Evolutionary conservation across 2,888 invertebrate species (phyloP).

Genomic region (Zygothrica quintamaculata): DNA sequence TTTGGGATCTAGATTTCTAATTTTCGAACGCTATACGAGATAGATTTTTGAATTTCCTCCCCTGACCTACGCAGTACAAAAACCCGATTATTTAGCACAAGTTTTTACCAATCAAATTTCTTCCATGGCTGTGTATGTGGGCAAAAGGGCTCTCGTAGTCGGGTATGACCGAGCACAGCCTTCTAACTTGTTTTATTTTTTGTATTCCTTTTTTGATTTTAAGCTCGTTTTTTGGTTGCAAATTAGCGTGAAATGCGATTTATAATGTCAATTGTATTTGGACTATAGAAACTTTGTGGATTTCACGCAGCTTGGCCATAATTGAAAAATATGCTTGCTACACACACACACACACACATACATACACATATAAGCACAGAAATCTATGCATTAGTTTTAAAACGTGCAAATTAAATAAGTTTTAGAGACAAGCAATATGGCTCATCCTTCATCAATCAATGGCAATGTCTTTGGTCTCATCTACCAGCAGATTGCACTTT

Average conservation of each 20-base stretch:
- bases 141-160: too few species aligned
- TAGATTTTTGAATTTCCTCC: too few species aligned
- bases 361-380: constrained; percentile 3
- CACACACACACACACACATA: constrained; percentile 16
- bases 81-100: too few species aligned
- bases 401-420: constrained; percentile 28
- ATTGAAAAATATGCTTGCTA: constrained; percentile 65
- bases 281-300: constrained; percentile 25
- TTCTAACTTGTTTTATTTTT: constrained; percentile 14
- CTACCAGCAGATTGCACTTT: background rate
- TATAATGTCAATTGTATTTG: constrained; percentile 77
- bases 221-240: constrained; percentile 62
- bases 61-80: too few species aligned
- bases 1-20: too few species aligned
- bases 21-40: too few species aligned
- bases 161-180: too few species aligned
- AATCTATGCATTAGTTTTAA: constrained; percentile 68
- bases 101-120: too few species aligned
- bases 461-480: constrained; percentile 5
- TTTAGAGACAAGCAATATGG: constrained; percentile 5
- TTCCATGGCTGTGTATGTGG: too few species aligned
- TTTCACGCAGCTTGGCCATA: constrained; percentile 58
- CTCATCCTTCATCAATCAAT: constrained; percentile 47
- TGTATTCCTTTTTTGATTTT: too few species aligned
- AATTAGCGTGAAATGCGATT: constrained; percentile 81